Evolutionary conservation across 2,797 vertebrate species (phyloP).

Genomic region (Anguilla marmorata): DNA sequence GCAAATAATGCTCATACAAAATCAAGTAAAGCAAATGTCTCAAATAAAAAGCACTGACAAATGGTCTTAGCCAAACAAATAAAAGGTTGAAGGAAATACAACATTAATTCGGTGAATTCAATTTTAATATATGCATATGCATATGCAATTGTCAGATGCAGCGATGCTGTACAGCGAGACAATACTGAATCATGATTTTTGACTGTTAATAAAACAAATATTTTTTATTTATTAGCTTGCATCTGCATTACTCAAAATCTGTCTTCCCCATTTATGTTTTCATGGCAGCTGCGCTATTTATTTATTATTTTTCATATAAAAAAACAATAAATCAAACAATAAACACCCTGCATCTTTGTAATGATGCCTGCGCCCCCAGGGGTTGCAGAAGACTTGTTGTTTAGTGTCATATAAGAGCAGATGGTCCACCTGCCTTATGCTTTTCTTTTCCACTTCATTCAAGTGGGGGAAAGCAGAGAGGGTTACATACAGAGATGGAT

Average conservation of each 20-base stretch:
- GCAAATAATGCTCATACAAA: background rate
- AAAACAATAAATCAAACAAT: background rate
- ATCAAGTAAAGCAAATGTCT: background rate
- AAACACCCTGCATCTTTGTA: too few relatives aligned
- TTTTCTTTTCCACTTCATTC: too few relatives aligned
- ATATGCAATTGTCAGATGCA: background rate
- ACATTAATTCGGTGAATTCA: background rate
- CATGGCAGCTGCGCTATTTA: background rate
- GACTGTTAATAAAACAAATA: background rate
- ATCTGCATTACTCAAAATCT: background rate
- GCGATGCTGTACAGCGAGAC: background rate
- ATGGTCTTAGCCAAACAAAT: background rate
- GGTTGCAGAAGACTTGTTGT: too few relatives aligned
- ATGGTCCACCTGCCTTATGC: too few relatives aligned
- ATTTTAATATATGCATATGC: background rate
- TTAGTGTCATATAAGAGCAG: too few relatives aligned
- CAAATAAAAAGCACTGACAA: background rate
- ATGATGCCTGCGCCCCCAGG: too few relatives aligned
- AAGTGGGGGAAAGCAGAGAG: too few relatives aligned
- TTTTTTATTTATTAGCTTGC: background rate
- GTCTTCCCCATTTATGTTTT: background rate
- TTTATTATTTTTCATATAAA: background rate
- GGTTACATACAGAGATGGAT: too few relatives aligned
- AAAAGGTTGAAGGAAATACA: background rate
- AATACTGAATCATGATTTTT: background rate